These are phyloP conservation scores for Brachycybe producta DNA, from an alignment of 2,888 invertebrate genomes.

Conservation along the genomic window DNA sequence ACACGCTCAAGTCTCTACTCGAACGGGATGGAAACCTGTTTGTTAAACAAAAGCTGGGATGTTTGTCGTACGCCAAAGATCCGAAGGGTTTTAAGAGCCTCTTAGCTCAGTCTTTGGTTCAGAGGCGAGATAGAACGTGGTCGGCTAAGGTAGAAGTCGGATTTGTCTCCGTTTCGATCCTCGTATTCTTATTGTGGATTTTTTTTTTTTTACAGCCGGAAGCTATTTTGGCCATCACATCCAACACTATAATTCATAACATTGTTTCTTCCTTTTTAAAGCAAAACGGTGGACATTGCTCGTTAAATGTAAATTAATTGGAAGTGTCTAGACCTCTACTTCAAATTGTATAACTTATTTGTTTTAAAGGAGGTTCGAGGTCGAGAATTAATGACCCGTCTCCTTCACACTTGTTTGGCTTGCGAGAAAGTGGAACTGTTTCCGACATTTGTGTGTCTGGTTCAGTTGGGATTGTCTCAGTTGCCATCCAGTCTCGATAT, in stretches of 20 bases:
- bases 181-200: neutral
- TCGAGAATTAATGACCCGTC: slow-evolving; percentile 13
- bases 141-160: slow-evolving; percentile 35
- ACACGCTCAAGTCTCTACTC: slow-evolving; percentile 20
- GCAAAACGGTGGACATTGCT: too few species aligned
- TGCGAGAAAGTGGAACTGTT: slow-evolving; percentile 63
- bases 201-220: slow-evolving; percentile 19
- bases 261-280: too few species aligned
- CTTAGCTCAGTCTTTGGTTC: slow-evolving; percentile 63
- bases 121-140: slow-evolving; percentile 56
- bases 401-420: slow-evolving; percentile 60
- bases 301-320: too few species aligned
- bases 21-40: slow-evolving; percentile 42
- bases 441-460: slow-evolving; percentile 47
- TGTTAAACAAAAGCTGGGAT: slow-evolving; percentile 80
- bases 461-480: slow-evolving; percentile 7
- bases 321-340: too few species aligned
- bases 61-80: slow-evolving; percentile 73
- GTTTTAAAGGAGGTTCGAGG: slow-evolving; percentile 9
- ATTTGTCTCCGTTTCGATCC: neutral
- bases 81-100: slow-evolving; percentile 65
- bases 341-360: too few species aligned
- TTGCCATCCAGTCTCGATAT: slow-evolving; percentile 2
- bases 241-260: neutral
- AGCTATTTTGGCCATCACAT: slow-evolving; percentile 22